Evolutionary conservation across 2,888 invertebrate species (phyloP), one percentile per base, ranked within the genome.

Genomic region (Nephrotoma guestfalica): DNA sequence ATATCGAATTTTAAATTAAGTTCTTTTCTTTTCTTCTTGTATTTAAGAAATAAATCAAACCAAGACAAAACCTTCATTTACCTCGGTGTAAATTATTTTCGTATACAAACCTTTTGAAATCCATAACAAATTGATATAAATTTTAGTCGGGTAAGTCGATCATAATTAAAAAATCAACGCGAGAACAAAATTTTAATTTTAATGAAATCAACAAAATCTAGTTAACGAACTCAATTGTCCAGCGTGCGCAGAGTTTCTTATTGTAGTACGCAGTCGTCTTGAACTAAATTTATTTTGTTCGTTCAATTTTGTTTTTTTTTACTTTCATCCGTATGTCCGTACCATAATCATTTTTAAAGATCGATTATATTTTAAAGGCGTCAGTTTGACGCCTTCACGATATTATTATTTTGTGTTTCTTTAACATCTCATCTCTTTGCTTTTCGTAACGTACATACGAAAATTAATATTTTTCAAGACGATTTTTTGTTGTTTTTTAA

Each of bases 351-450:
- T 41, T 84, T 84, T 84, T 84, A 41, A 84, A 84, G 84, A 84
- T 84, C 84, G 84, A 84, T 84, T 84, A 84, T 84, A 84, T 84
- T 41, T 84, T 84, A 84, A 84, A 84, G 84, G 84, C 84, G 84
- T 84, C 84, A 84, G 84, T 41, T 84, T 84, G 84, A 84, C 84
- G 84, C 84, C 84, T 84, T 84, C 41, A 84, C 84, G 84, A 84
- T 84, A 84, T 84, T 84, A 71, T 51, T 51, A 51, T 71, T 71
- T 71, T 71, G 6, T 71, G 71, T 84, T 84, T 84, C 41, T 41
- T 42, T 42, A 84, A 41, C 84, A 84, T 84, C 84, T 84, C 84
- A 84, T 84, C 71, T 71, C 71, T 71, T 71, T 71, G 71, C 71
- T 71, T 71, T 30, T 71, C n/a, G n/a, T 7, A 51, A 15, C 71